Base-by-base conservation (phyloP, 2,888 invertebrate species). In the Polylopha cassiicola region DNA sequence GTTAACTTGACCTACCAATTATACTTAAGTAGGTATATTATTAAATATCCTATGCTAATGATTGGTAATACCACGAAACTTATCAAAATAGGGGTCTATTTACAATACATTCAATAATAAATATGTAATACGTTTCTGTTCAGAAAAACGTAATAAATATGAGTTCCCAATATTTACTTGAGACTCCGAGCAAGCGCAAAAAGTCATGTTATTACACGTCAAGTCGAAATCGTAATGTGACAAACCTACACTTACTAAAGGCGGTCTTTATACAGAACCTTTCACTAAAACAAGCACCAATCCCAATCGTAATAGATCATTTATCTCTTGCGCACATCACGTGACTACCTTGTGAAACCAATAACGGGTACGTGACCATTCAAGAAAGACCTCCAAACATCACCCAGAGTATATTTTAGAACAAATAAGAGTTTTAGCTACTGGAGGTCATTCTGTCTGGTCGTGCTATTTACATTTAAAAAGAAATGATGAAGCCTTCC, bases 341-440 rank as follows among this genome's bases (percentile, higher is more conserved):
- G 70, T 76, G 73, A 76, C 53, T 47, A 39, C 48, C 55, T 58
- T 61, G 65, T 65, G 69, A 71, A 73, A 71, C 11, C 23, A 49
- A 51, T 48, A 47, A n/a, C n/a, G n/a, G n/a, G n/a, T n/a, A n/a
- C n/a, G n/a, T n/a, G 11, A 26, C 33, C 33, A 26, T 9, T 14
- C 4, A 18, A 9, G 6, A 3, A 7, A 26, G 33, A 34, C 14
- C 26, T 34, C 13, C 18, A n/a, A 13, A 3, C 17, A 31, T 8
- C 7, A 6, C 4, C 13, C 8, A 5, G 13, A 18, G 4, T 13
- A 3, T 13, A 3, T 24, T 33, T 11, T 11, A n/a, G 4, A 26
- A 18, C 24, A 18, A 18, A 34, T 24, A 13, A 4, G 3, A 9
- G 16, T 26, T 8, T 8, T 9, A 23, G 11, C 13, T 13, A 18